Percentiles rank a stretch among this genome's conserved stretches.
These are phyloP conservation scores for Liodrosophila aerea DNA, from an alignment of 2,888 invertebrate genomes.

Conservation along the genomic window DNA sequence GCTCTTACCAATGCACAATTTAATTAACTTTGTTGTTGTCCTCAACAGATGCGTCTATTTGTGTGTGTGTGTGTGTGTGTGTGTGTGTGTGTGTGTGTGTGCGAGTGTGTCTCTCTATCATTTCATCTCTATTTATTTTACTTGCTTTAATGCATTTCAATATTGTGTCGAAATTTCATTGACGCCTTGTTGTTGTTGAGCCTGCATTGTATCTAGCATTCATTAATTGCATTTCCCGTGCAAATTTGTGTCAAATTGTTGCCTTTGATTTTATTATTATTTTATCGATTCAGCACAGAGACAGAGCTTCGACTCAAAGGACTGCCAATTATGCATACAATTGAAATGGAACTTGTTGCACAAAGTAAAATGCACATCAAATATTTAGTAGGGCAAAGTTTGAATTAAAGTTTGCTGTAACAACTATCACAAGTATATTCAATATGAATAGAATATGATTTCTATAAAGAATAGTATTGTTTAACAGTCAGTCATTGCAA, in stretches of 20 bases:
- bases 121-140: constrained; percentile 18
- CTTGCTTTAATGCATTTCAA: constrained; percentile 40
- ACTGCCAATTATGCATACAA: constrained; percentile 31
- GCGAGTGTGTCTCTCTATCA: not conserved
- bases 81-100: not conserved
- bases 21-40: constrained; percentile 66
- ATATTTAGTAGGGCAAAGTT: constrained; percentile 12
- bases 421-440: not conserved
- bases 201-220: constrained; percentile 26
- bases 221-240: constrained; percentile 49
- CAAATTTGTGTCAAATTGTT: constrained; percentile 58
- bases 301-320: constrained; percentile 24
- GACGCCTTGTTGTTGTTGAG: constrained; percentile 28
- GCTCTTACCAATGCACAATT: constrained; percentile 53
- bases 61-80: not conserved
- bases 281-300: constrained; percentile 47
- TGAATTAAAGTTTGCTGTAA: constrained; percentile 2
- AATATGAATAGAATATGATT: not conserved
- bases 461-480: no score
- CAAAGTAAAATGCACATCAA: constrained; percentile 21
- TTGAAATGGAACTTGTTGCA: constrained; percentile 43
- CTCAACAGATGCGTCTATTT: constrained; percentile 36
- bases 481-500: no score
- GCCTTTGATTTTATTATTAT: constrained; percentile 53
- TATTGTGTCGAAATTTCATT: constrained; percentile 48